phyloP scores from a whole-genome alignment of 1,140 invertebrate species.

The Drosophila miranda region DNA sequence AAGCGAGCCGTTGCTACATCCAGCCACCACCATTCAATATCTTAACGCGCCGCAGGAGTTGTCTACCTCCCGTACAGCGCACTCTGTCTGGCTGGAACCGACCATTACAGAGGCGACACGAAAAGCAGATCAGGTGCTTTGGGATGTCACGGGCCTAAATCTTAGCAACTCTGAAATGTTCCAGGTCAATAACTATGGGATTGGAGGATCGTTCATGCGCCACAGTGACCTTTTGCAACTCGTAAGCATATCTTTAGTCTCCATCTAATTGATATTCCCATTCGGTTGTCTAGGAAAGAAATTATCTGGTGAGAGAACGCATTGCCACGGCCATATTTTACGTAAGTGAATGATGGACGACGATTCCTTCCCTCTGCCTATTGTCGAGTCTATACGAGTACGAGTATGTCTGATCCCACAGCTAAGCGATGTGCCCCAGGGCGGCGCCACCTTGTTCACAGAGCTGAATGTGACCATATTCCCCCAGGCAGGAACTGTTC shows the following conservation, averaged over 20 bases:
- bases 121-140: neutral
- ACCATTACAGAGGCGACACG: neutral
- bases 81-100: neutral
- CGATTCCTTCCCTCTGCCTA: too few relatives aligned
- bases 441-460: slow-evolving; percentile 96
- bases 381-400: too few relatives aligned
- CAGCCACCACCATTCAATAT: neutral
- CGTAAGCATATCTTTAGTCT: neutral
- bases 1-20: neutral
- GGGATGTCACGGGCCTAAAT: neutral
- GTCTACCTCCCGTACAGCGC: neutral
- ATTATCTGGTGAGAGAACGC: neutral
- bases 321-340: neutral
- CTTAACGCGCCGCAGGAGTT: neutral
- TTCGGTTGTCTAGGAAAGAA: neutral
- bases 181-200: neutral
- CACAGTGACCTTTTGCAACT: neutral
- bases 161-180: neutral
- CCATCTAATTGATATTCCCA: neutral
- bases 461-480: slow-evolving; percentile 91
- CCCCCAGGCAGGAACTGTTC: slow-evolving; percentile 93
- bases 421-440: slow-evolving; percentile 97
- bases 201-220: neutral
- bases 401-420: slow-evolving; percentile 76
- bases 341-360: neutral